Evolutionary conservation across 1,140 invertebrate species (phyloP).

Genomic region (Ostrea edulis): DNA sequence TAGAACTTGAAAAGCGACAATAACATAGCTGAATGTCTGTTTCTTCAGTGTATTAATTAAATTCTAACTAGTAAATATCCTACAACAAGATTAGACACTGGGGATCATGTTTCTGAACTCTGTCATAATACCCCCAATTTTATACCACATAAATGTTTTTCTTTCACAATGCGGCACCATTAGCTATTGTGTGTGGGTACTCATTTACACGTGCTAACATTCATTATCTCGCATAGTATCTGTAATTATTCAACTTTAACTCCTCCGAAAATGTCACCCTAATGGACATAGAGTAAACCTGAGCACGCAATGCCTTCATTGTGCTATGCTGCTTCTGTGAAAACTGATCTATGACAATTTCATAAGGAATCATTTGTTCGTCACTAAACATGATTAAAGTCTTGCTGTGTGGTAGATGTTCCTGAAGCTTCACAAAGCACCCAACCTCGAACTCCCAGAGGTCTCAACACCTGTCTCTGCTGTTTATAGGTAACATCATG

Average conservation of each 20-base stretch:
- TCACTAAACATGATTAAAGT: background rate
- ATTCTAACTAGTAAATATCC: background rate
- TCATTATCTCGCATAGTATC: slow-evolving; percentile 32
- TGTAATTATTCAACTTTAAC: slow-evolving; percentile 23
- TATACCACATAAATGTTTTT: slow-evolving; percentile 27
- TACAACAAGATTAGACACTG: background rate
- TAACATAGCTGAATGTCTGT: background rate
- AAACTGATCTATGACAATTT: slow-evolving; percentile 18
- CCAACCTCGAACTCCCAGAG: background rate
- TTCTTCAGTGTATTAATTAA: background rate
- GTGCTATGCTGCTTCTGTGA: background rate
- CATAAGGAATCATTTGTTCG: background rate
- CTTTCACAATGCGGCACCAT: background rate
- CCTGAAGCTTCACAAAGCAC: background rate
- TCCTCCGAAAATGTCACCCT: background rate
- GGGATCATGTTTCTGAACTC: background rate
- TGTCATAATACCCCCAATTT: background rate
- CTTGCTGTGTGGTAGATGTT: background rate
- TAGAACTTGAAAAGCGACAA: too few relatives aligned
- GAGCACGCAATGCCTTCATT: slow-evolving; percentile 23
- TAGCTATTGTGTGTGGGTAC: background rate
- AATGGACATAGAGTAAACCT: slow-evolving; percentile 2
- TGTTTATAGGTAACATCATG: background rate
- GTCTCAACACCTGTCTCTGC: background rate
- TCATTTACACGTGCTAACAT: slow-evolving; percentile 31